Evolutionary conservation across 2,797 vertebrate genomes (phyloP).

Genomic region (Molossus alvarezi): DNA sequence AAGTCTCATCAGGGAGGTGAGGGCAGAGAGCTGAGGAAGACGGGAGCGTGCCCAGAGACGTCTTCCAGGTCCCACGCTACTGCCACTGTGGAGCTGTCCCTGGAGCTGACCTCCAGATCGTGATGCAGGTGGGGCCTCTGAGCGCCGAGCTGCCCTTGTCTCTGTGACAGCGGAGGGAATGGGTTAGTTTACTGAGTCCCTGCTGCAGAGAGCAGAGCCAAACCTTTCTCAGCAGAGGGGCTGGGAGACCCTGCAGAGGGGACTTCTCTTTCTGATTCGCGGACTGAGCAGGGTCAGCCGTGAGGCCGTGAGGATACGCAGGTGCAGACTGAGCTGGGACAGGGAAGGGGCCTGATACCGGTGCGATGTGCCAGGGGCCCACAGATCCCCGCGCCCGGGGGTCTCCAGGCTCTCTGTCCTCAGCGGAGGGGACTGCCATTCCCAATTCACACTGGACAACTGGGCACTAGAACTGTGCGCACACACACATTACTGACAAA

Average conservation of each 20-base stretch:
- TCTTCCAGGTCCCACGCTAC: not conserved
- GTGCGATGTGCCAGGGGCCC: not conserved
- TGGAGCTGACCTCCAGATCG: not conserved
- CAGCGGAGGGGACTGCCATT: not conserved
- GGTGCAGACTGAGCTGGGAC: too few relatives aligned
- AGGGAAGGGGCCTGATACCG: not conserved
- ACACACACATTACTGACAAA: not conserved
- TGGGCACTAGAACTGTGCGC: not conserved
- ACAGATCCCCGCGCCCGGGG: not conserved
- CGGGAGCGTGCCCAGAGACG: not conserved
- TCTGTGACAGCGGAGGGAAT: accelerated
- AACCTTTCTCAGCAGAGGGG: not conserved
- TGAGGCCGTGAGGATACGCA: accelerated
- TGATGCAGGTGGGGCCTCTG: not conserved
- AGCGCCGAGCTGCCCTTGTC: not conserved
- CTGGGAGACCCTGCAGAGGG: too few relatives aligned
- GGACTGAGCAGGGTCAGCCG: accelerated
- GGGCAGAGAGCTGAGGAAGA: not conserved
- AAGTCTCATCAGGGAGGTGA: not conserved
- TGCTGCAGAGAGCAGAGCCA: not conserved
- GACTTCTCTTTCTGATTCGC: not conserved
- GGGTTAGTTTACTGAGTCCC: not conserved
- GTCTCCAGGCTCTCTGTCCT: not conserved
- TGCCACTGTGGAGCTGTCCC: not conserved
- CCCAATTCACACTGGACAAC: too few relatives aligned